A percentile compares a stretch with the other conserved stretches of the same genome.
These are phyloP conservation scores for Spodoptera frugiperda DNA, from an alignment of 1,140 invertebrate species.

Conservation along the genomic window DNA sequence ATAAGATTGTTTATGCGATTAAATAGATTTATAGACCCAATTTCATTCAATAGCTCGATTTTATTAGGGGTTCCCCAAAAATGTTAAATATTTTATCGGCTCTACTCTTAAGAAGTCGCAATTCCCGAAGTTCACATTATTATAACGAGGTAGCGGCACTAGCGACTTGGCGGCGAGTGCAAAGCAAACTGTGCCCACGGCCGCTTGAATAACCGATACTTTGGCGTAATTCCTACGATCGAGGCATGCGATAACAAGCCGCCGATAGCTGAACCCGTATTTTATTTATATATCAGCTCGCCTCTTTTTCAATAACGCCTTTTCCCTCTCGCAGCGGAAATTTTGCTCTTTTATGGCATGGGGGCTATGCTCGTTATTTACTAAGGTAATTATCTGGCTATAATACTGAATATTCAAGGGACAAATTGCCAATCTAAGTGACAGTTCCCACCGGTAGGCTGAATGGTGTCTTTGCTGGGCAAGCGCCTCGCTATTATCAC, in stretches of 20 bases:
- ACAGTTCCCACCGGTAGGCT: constrained; percentile 57
- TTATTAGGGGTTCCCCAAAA: constrained; percentile 47
- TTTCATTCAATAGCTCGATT: constrained; percentile 37
- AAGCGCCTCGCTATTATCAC: constrained; percentile 13
- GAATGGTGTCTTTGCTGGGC: constrained; percentile 40
- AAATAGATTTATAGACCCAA: constrained; percentile 38
- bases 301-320: constrained; percentile 85
- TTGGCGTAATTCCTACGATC: constrained; percentile 81
- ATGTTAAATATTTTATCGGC: constrained; percentile 62
- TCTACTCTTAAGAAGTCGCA: constrained; percentile 75
- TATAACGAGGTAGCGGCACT: constrained; percentile 79
- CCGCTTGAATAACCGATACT: constrained; percentile 81
- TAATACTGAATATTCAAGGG: constrained; percentile 77
- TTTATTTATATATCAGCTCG: constrained; percentile 86
- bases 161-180: constrained; percentile 72
- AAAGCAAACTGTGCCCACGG: constrained; percentile 84
- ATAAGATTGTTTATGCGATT: neutral
- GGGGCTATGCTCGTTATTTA: constrained; percentile 81
- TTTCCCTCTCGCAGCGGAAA: constrained; percentile 81
- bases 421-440: constrained; percentile 70
- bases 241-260: constrained; percentile 86
- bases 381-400: constrained; percentile 79
- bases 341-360: constrained; percentile 83
- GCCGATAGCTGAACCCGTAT: constrained; percentile 86
- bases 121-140: constrained; percentile 85